Evolutionary conservation across 2,888 invertebrate species (phyloP), one percentile per base, ranked within the genome.

Genomic region (Caenorhabditis plicata): DNA sequence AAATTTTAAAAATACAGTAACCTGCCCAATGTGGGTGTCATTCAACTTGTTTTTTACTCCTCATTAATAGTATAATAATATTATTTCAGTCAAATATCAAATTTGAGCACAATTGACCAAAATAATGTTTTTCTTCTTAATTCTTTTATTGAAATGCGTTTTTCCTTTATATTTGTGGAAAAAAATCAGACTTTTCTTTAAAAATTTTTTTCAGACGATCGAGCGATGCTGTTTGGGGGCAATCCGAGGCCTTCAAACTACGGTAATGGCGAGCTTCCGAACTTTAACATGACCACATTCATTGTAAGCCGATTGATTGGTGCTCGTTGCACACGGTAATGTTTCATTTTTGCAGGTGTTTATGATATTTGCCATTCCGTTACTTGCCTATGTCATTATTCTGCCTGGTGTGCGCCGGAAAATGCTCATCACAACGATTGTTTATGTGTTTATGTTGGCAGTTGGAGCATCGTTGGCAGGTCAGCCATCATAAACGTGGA

Each of bases 391-490:
- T 39, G 53, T 78, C 19, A 52, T 78, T 35, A 68, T 78, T 22
- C 46, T 78, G 19, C 77, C 78, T 5, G 78, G 78, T 27, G 65
- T 76, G 27, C 60, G 78, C 20, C 71, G 73, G 53, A 79, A 79
- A 48, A 52, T 73, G 4, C 32, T 73, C 17, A 55, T 75, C 44
- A 75, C 71, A 7, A 67, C 77, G 31, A 46, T 71, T 29, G 60
- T 71, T 17, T 67, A 76, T 45, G 61, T 75, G 19, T 52, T 74
- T 17, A 72, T 73, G 44, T 52, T 74, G n/a, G 47, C 62, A 15
- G 72, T 75, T 5, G 78, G 78, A 13, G 67, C 65, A 9, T 51
- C 73, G 22, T 52, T 78, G 23, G 66, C 65, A 26, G 76, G 77
- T 77, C 36, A 36, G 51, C 52, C 44, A 27, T 38, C 7, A 1